These are phyloP conservation scores for Euspilapteryx auroguttella DNA, from an alignment of 2,888 invertebrate genomes.

Conservation along the genomic window DNA sequence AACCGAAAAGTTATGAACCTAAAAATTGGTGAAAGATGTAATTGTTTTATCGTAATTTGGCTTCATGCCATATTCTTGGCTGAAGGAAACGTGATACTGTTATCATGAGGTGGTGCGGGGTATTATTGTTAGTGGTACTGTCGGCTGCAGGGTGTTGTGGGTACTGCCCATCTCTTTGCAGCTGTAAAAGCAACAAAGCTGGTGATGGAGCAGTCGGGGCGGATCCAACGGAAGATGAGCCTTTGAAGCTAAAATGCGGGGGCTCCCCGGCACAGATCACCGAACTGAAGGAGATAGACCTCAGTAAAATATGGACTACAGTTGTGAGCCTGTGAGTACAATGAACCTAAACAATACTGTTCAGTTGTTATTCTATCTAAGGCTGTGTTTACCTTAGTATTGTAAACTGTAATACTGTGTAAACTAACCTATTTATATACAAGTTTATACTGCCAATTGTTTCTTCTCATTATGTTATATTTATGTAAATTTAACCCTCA, in stretches of 20 bases:
- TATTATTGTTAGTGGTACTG: conserved; percentile 24
- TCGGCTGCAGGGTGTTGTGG: conserved; percentile 20
- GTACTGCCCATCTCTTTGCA: conserved; percentile 53
- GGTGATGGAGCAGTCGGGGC: conserved; percentile 54
- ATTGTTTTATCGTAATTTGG: conserved; percentile 43
- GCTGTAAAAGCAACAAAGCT: conserved; percentile 59
- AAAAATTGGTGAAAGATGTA: conserved; percentile 52
- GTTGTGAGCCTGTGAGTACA: conserved; percentile 68
- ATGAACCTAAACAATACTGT: too few relatives aligned
- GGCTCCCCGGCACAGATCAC: conserved; percentile 60
- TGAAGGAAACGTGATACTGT: conserved; percentile 22
- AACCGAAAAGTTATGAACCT: too few relatives aligned
- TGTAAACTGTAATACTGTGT: too few relatives aligned
- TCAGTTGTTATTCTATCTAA: too few relatives aligned
- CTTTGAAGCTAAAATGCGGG: conserved; percentile 65
- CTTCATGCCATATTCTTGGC: conserved; percentile 48
- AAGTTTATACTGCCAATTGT: too few relatives aligned
- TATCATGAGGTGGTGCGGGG: conserved; percentile 30
- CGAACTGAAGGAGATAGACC: conserved; percentile 64
- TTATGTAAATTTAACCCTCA: too few relatives aligned
- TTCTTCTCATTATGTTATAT: too few relatives aligned
- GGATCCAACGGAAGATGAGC: conserved; percentile 28
- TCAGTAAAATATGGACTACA: conserved; percentile 62
- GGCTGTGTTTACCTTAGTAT: too few relatives aligned
- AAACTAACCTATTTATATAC: too few relatives aligned